These are phyloP conservation scores for Drosophila ambigua DNA, from an alignment of 1,140 invertebrate species.

Conservation along the genomic window DNA sequence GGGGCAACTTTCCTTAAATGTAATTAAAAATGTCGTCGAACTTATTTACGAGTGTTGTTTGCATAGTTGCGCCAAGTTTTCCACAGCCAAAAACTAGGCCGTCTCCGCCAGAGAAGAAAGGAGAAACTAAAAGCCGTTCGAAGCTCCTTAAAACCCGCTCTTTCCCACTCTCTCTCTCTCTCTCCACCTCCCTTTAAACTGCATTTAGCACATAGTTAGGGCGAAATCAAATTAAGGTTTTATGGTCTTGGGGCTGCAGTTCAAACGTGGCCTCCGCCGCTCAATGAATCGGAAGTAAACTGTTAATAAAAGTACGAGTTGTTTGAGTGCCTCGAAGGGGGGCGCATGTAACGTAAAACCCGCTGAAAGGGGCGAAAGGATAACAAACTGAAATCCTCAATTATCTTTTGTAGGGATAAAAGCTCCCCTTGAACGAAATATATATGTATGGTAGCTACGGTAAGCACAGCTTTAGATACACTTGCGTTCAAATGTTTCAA, in stretches of 20 bases:
- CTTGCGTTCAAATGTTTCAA: too few relatives aligned
- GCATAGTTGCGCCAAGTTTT: slow-evolving; percentile 65
- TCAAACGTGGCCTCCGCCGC: slow-evolving; percentile 22
- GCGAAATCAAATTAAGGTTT: slow-evolving; percentile 50
- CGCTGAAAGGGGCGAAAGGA: too few relatives aligned
- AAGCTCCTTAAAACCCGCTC: slow-evolving; percentile 19
- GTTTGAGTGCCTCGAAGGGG: slow-evolving; percentile 28
- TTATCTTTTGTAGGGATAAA: slow-evolving; percentile 35
- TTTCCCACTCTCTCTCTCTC: too few relatives aligned
- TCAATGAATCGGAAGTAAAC: slow-evolving; percentile 53
- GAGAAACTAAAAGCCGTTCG: neutral
- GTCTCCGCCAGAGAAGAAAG: neutral
- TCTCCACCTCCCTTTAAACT: slow-evolving; percentile 23
- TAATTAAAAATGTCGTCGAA: slow-evolving; percentile 82
- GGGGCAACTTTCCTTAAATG: slow-evolving; percentile 70
- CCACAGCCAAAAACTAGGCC: slow-evolving; percentile 34
- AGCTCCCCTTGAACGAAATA: neutral
- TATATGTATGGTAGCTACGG: too few relatives aligned
- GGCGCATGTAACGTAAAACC: neutral
- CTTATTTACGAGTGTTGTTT: slow-evolving; percentile 78
- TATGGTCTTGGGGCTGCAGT: slow-evolving; percentile 24
- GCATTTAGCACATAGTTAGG: slow-evolving; percentile 52
- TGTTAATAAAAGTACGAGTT: slow-evolving; percentile 41
- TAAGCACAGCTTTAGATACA: too few relatives aligned
- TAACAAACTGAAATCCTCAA: slow-evolving; percentile 30